phyloP scores from a whole-genome alignment of 2,888 invertebrate genomes.

The Salticus scenicus region DNA sequence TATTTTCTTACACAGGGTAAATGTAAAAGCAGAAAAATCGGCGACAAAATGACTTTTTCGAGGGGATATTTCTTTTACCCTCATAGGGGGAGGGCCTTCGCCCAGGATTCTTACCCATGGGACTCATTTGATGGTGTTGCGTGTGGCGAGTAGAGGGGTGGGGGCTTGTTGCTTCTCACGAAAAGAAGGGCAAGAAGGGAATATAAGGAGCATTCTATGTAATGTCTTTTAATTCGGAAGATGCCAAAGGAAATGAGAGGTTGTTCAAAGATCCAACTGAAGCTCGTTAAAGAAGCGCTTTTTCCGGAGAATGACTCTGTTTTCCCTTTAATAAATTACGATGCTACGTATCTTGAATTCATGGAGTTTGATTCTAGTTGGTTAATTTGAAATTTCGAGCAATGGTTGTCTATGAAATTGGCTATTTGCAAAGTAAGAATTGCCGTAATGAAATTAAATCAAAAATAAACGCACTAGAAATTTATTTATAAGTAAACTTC shows the following conservation, averaged over 20 bases:
- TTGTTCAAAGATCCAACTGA: not conserved
- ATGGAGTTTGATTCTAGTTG: too few species aligned
- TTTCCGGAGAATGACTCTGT: not conserved
- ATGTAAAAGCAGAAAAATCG: slow-evolving; percentile 55
- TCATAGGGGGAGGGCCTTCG: slow-evolving; percentile 10
- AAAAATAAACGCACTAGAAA: too few species aligned
- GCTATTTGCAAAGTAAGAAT: too few species aligned
- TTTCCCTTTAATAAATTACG: not conserved
- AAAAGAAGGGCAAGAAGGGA: not conserved
- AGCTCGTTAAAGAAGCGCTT: not conserved
- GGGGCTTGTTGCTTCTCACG: slow-evolving; percentile 29
- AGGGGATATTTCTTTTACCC: slow-evolving; percentile 18
- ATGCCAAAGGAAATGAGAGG: not conserved
- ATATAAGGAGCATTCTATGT: not conserved
- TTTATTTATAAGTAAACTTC: too few species aligned
- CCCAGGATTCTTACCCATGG: slow-evolving; percentile 36
- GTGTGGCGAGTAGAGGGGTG: not conserved
- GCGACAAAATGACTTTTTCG: slow-evolving; percentile 54
- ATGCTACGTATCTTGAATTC: too few species aligned
- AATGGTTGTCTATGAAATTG: too few species aligned
- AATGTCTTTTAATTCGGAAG: slow-evolving; percentile 6
- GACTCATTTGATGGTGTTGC: slow-evolving; percentile 38
- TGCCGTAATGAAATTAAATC: too few species aligned
- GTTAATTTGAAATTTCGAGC: too few species aligned
- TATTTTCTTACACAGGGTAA: slow-evolving; percentile 29